These are phyloP conservation scores for Dolichallabes microphthalmus DNA, from an alignment of 2,113 vertebrate genomes.

Conservation along the genomic window DNA sequence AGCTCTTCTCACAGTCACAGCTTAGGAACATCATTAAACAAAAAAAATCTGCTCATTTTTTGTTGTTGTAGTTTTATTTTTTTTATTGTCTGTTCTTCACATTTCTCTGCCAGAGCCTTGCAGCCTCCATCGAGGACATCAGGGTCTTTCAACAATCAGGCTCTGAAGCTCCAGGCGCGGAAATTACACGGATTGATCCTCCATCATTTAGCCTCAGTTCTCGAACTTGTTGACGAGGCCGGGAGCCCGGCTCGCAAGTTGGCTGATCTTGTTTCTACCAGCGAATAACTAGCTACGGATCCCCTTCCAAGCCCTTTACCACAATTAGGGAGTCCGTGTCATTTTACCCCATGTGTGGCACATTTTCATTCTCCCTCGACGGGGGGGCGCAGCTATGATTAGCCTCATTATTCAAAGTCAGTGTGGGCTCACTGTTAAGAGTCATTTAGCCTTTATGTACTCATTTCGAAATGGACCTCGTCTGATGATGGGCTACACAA, in stretches of 20 bases:
- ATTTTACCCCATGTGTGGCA: constrained; percentile 54
- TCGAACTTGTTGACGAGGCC: constrained; percentile 47
- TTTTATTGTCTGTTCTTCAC: not conserved
- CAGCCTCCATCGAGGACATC: constrained; percentile 20
- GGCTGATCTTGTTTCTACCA: constrained; percentile 22
- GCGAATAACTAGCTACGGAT: constrained; percentile 31
- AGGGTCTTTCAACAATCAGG: constrained; percentile 44
- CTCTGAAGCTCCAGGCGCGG: constrained; percentile 33
- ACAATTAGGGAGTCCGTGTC: constrained; percentile 52
- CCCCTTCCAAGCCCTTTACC: constrained; percentile 38
- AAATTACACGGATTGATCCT: constrained; percentile 34
- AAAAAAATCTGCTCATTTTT: not conserved
- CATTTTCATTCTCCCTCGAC: constrained; percentile 44
- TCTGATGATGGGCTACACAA: constrained; percentile 47
- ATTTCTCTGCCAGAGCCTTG: not conserved
- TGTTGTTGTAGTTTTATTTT: not conserved
- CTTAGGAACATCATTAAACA: not conserved
- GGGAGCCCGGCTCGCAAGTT: not conserved
- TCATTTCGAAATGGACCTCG: constrained; percentile 48
- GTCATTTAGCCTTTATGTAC: constrained; percentile 53
- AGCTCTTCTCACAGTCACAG: not conserved
- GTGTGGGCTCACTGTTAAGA: constrained; percentile 53
- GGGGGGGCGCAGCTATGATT: constrained; percentile 43
- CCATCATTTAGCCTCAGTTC: constrained; percentile 40
- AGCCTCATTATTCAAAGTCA: constrained; percentile 57